phyloP scores from a whole-genome alignment of 2,797 vertebrate species.

The Cichlasoma orientale region DNA sequence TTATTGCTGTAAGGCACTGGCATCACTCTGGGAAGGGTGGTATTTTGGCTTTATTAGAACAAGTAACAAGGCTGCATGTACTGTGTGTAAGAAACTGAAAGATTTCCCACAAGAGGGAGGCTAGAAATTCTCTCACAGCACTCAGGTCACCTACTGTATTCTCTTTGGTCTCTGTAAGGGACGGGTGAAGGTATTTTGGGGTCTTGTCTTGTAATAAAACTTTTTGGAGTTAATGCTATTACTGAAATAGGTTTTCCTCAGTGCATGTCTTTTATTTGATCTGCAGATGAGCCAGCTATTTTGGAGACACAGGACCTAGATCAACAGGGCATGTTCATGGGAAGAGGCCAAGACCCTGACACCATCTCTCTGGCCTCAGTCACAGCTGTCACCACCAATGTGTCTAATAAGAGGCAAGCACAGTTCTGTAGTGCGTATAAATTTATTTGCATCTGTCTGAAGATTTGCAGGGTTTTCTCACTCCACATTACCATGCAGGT shows the following conservation, averaged over 20 bases:
- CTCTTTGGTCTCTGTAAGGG: background rate
- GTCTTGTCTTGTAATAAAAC: background rate
- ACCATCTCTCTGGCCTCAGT: constrained; percentile 93
- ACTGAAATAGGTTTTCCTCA: background rate
- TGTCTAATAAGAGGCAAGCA: constrained; percentile 94
- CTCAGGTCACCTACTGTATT: background rate
- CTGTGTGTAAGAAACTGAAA: no score
- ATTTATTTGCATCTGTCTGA: background rate
- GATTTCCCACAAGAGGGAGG: no score
- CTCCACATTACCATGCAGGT: constrained; percentile 73
- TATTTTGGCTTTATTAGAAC: background rate
- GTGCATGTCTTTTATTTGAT: background rate
- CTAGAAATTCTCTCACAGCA: background rate
- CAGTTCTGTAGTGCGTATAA: background rate
- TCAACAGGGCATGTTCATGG: constrained; percentile 76
- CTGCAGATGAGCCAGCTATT: constrained; percentile 90
- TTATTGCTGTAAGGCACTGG: background rate
- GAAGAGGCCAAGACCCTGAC: constrained; percentile 86
- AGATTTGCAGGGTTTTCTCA: background rate
- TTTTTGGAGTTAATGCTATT: background rate
- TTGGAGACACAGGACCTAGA: constrained; percentile 93
- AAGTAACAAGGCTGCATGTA: background rate
- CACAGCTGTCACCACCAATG: constrained; percentile 94
- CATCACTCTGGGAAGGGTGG: background rate
- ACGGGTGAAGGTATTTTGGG: background rate